Evolutionary conservation across 2,113 vertebrate genomes (phyloP).

Genomic region (Emydocephalus ijimae): DNA sequence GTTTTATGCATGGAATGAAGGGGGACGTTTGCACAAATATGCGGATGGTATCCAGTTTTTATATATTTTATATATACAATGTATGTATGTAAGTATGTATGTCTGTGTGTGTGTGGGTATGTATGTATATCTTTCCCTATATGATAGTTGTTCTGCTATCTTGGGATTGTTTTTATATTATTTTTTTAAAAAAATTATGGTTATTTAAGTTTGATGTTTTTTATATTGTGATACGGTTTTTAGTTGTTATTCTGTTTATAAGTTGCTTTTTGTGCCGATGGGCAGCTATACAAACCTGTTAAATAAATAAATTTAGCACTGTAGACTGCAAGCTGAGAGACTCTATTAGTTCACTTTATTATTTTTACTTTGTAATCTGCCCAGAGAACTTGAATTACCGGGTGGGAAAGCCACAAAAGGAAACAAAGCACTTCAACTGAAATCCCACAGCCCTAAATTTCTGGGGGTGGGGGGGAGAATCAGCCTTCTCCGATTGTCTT

Average conservation of each 20-base stretch:
- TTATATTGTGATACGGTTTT: neutral
- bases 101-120: too few relatives aligned
- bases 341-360: neutral
- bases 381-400: neutral
- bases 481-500: neutral
- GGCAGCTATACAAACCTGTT: neutral
- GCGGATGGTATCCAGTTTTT: neutral
- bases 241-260: neutral
- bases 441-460: too few relatives aligned
- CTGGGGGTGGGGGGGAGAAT: neutral
- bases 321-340: neutral
- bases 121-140: neutral
- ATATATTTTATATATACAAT: neutral
- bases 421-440: neutral
- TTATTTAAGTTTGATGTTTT: neutral
- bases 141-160: neutral
- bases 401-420: neutral
- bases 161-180: neutral
- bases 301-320: neutral
- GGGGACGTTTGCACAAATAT: neutral
- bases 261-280: neutral
- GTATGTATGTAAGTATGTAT: too few relatives aligned
- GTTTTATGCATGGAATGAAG: neutral
- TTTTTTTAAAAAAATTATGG: neutral
- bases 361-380: neutral